phyloP scores from a whole-genome alignment of 1,140 invertebrate species.

The Drosophila kikkawai region DNA sequence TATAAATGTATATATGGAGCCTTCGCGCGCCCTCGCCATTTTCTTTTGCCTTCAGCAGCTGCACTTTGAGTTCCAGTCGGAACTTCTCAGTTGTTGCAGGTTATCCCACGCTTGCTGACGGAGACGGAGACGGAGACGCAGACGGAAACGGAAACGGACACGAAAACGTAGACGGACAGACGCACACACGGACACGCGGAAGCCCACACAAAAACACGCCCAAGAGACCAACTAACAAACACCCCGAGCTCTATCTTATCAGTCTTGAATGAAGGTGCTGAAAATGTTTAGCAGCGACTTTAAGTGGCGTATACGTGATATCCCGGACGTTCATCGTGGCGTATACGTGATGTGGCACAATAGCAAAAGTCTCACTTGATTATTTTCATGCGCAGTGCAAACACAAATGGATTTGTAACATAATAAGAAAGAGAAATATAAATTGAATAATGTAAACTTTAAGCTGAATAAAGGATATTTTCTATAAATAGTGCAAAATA shows the following conservation, averaged over 20 bases:
- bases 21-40: slow-evolving; percentile 79
- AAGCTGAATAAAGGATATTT: not conserved
- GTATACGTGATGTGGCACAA: slow-evolving; percentile 50
- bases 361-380: slow-evolving; percentile 2
- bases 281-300: slow-evolving; percentile 6
- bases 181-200: slow-evolving; percentile 20
- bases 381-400: not conserved
- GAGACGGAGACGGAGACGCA: slow-evolving; percentile 68
- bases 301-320: slow-evolving; percentile 36
- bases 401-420: not conserved
- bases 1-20: slow-evolving; percentile 45
- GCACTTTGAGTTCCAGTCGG: slow-evolving; percentile 73
- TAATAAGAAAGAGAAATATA: not conserved
- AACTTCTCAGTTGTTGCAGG: slow-evolving; percentile 78
- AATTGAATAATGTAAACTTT: not conserved
- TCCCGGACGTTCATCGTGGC: slow-evolving; percentile 11
- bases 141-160: slow-evolving; percentile 51
- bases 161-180: slow-evolving; percentile 56
- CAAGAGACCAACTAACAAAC: slow-evolving; percentile 21
- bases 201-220: slow-evolving; percentile 16
- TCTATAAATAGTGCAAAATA: not conserved
- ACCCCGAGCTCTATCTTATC: slow-evolving; percentile 16
- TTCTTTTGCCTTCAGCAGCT: slow-evolving; percentile 68
- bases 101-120: slow-evolving; percentile 77
- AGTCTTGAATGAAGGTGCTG: slow-evolving; percentile 8